Evolutionary conservation across 2,888 invertebrate genomes (phyloP), one percentile per base, ranked within the genome.

Genomic region (Orchesella flavescens): DNA sequence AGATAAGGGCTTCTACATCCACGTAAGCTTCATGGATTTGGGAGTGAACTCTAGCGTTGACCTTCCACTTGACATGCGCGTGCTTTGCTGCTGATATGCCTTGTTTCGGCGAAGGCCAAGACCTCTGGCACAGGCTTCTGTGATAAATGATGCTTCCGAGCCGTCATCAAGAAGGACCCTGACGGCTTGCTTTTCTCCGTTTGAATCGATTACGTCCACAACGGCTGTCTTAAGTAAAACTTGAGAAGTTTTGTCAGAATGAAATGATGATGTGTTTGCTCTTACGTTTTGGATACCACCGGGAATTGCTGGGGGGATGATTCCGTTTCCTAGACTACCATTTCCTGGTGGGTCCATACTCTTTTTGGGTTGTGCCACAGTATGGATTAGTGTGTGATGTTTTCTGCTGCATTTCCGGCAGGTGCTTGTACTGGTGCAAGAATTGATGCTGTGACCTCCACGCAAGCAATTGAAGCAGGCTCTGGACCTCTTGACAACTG

Each of bases 381-480:
- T 1, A 15, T 82, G 82, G 10, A 83, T 2, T 5, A 76, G 61
- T 0, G 76, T 63, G n/a, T 83, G 17, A 17, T 83, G 83, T 3
- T 15, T 2, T 12, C 57, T n/a, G 1, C 21, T 0, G 46, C 83
- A 83, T 23, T 24, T 61, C 13, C 46, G 44, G 46, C 83, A 83
- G 17, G n/a, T 43, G 17, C 17, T n/a, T 4, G 43, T 59, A n/a
- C 43, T 44, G 5, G 59, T 12, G 44, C 84, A 84, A 0, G 61
- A 23, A 10, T 43, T 43, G 10, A n/a, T 1, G 0, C 9, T 10
- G 24, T 84, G 84, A 12, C 77, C 73, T 34, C 34, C 53, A 1
- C 77, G 21, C 0, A 84, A 77, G 24, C 84, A 84, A 19, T 84
- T 84, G n/a, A 59, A 17, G 34, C 81, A 84, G 10, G 21, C 5